Percentiles rank a stretch among this genome's conserved stretches.
These are phyloP conservation scores for Pseudopipra pipra DNA, from an alignment of 2,113 vertebrate species.

Conservation along the genomic window DNA sequence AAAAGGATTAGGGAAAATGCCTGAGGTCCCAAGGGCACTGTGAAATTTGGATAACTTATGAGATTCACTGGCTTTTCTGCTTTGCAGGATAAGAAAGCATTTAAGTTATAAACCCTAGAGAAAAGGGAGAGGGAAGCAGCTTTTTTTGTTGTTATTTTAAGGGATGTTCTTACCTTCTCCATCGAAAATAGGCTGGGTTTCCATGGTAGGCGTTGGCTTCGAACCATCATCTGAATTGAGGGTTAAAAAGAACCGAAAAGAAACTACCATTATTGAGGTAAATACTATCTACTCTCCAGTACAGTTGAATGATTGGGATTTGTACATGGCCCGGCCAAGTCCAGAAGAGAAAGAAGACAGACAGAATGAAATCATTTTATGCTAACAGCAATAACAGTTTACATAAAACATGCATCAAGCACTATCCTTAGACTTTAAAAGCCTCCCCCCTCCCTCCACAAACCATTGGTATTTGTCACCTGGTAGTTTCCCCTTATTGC, in stretches of 20 bases:
- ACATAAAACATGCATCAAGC: not conserved
- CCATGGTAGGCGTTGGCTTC: conserved; percentile 94
- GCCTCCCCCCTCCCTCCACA: not conserved
- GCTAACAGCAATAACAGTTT: not conserved
- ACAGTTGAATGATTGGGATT: conserved; percentile 99
- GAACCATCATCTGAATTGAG: conserved; percentile 99
- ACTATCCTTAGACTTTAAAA: not conserved
- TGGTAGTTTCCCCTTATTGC: not conserved
- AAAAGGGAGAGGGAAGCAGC: not conserved
- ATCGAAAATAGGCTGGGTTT: conserved; percentile 87
- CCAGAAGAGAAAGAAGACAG: conserved; percentile 47
- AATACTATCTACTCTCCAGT: conserved; percentile 99
- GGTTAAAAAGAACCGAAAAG: conserved; percentile 99
- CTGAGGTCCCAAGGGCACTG: conserved; percentile 12
- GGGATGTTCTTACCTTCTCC: conserved; percentile 85
- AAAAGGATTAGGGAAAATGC: conserved; percentile 42
- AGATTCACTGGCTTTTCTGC: conserved; percentile 20
- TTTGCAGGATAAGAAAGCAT: conserved; percentile 8
- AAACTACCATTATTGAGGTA: conserved; percentile 99
- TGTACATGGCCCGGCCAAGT: conserved; percentile 93
- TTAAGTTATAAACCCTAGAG: not conserved
- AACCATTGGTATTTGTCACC: not conserved
- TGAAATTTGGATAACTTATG: conserved; percentile 28
- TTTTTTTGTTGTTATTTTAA: not conserved
- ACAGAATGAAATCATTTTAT: not conserved